These are phyloP conservation scores for Centrocercus urophasianus DNA, from an alignment of 2,113 vertebrate genomes.

Conservation along the genomic window DNA sequence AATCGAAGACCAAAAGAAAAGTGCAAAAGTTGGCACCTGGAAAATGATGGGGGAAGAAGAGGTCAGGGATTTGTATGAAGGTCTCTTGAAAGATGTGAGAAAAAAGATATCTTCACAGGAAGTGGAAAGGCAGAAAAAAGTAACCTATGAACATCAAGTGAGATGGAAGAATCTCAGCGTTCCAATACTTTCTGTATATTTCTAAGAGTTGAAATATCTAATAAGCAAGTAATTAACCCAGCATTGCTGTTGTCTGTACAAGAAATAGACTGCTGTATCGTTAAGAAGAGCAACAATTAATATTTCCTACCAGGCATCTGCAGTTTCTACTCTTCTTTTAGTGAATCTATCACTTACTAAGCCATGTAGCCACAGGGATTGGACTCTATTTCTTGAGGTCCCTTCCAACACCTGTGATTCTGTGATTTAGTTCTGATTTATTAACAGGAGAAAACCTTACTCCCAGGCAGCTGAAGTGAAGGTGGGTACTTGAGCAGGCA, in stretches of 20 bases:
- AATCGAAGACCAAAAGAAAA: background rate
- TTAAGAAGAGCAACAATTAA: background rate
- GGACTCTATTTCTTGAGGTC: too few species aligned
- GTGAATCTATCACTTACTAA: background rate
- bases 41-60: background rate
- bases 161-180: background rate
- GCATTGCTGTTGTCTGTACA: background rate
- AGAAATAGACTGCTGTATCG: background rate
- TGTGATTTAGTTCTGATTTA: background rate
- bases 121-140: background rate
- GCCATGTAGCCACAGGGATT: background rate
- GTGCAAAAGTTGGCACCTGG: background rate
- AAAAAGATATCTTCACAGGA: background rate
- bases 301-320: background rate
- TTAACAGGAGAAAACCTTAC: background rate
- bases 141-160: background rate
- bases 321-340: background rate
- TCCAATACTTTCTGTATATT: background rate
- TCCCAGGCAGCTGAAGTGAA: background rate
- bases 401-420: too few species aligned
- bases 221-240: background rate
- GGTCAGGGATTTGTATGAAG: background rate
- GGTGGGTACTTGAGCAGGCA: background rate
- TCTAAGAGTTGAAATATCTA: background rate
- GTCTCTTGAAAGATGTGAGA: background rate